These are phyloP conservation scores for Psittacus erithacus DNA, from an alignment of 2,113 vertebrate species.

Conservation along the genomic window DNA sequence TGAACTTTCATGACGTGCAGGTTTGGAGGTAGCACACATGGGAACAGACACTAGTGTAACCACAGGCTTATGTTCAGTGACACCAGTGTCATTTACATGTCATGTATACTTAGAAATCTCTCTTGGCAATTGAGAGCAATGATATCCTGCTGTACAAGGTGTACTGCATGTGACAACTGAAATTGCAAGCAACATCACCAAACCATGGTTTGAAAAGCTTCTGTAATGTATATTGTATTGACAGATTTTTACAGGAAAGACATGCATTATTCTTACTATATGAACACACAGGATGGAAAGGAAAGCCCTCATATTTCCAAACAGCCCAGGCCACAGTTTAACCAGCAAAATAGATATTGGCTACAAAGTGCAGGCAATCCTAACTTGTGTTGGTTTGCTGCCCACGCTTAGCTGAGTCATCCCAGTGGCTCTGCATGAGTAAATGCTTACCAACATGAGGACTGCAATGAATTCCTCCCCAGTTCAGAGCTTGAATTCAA, in stretches of 20 bases:
- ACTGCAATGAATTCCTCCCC: constrained; percentile 10
- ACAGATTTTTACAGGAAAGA: constrained; percentile 6
- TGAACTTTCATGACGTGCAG: not conserved
- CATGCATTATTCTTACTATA: not conserved
- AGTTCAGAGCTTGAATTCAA: constrained; percentile 5
- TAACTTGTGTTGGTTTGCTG: not conserved
- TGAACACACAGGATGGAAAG: not conserved
- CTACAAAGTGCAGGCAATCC: not conserved
- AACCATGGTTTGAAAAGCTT: not conserved
- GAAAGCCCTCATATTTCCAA: not conserved
- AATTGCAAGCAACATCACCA: not conserved
- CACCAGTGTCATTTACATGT: constrained; percentile 11
- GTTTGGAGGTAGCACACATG: not conserved
- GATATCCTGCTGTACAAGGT: constrained; percentile 13
- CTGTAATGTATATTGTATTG: constrained; percentile 3
- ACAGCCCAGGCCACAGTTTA: not conserved
- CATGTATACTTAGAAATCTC: constrained; percentile 5
- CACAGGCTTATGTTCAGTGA: constrained; percentile 7
- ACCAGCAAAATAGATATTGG: not conserved
- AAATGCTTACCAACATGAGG: not conserved
- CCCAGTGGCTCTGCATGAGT: constrained; percentile 21
- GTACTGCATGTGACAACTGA: not conserved
- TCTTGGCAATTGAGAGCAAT: not conserved
- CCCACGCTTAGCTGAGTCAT: constrained; percentile 46
- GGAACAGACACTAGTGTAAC: not conserved